These are phyloP conservation scores for Rhingia campestris DNA, from an alignment of 2,888 invertebrate species.

Conservation along the genomic window DNA sequence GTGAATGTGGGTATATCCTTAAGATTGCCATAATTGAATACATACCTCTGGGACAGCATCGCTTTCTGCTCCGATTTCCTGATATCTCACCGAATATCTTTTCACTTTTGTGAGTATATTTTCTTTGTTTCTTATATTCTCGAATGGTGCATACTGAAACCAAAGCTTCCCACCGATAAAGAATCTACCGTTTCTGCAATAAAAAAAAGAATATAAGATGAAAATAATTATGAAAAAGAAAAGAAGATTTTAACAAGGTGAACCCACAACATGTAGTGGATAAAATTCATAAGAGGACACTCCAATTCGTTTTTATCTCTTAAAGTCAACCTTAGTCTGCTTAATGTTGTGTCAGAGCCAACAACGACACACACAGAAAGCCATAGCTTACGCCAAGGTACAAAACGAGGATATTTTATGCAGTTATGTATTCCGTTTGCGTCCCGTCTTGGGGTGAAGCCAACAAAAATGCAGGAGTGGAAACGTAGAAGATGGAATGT, in stretches of 20 bases:
- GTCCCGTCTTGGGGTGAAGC: constrained; percentile 34
- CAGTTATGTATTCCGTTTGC: constrained; percentile 71
- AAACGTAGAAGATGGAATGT: constrained; percentile 37
- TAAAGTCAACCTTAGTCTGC: constrained; percentile 62
- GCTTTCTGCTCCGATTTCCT: constrained; percentile 11
- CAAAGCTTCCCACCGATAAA: no score
- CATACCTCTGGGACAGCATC: constrained; percentile 60
- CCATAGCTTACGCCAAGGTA: not conserved
- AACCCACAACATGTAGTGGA: constrained; percentile 30
- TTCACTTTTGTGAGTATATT: constrained; percentile 40
- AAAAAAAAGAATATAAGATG: constrained; percentile 2
- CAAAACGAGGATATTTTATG: constrained; percentile 51
- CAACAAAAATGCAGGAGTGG: constrained; percentile 39
- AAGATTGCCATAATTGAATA: constrained; percentile 66
- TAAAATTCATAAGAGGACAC: constrained; percentile 24
- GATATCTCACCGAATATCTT: constrained; percentile 54
- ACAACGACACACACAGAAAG: constrained; percentile 50
- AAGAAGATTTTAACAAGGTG: constrained; percentile 40
- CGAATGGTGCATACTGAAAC: not conserved
- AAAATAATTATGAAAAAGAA: constrained; percentile 13
- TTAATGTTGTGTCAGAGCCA: constrained; percentile 60
- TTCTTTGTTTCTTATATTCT: constrained; percentile 1
- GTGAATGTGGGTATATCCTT: constrained; percentile 29
- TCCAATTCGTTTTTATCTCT: constrained; percentile 64
- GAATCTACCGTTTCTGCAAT: constrained; percentile 20